Base-by-base conservation (phyloP, 2,113 vertebrate species). In the Ursus arctos region DNA sequence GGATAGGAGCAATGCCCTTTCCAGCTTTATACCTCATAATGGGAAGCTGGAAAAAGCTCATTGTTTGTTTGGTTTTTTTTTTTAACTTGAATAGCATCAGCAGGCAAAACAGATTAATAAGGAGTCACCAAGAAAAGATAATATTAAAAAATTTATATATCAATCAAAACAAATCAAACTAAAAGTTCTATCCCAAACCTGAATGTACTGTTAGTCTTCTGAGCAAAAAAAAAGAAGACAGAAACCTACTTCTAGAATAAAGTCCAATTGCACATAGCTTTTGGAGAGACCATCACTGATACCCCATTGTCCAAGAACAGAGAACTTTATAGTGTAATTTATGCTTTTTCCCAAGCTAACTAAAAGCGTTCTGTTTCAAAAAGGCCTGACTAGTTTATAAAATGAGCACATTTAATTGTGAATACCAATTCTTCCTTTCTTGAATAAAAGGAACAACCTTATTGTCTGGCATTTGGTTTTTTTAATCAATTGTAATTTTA, bases 381-480 rank as follows among this genome's bases (percentile, higher is more conserved):
- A 93, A 85, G 31, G 1, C 55, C 65, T 80, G 18, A 83, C 47
- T 87, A 24, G 4, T 92, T 94, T 92, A 77, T 96, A 81, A 83
- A 94, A 77, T 26, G 63, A 97, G 24, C 21, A 77, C 53, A 86
- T 89, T 94, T 90, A 77, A 77, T 96, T 88, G 61, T 91, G 51
- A 91, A 10, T 33, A 57, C 24, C 53, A 9, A 85, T 47, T 96
- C 69, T 63, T 80, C 26, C 55, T 14, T 97, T 10, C 21, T 89
- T 79, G 26, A 93, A 87, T 84, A 67, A 67, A 63, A 94, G 47
- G 49, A 83, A 84, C 84, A 90, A 40, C 15, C n/a, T 84, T 55
- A 36, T 59, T 84, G 5, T 95, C 57, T 88, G 47, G 6, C 67
- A 47, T 83, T 94, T 69, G 77, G 1, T 92, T 67, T 97, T 84